Evolutionary conservation across 2,888 invertebrate genomes (phyloP).

Genomic region (Ornithoptera alexandrae): DNA sequence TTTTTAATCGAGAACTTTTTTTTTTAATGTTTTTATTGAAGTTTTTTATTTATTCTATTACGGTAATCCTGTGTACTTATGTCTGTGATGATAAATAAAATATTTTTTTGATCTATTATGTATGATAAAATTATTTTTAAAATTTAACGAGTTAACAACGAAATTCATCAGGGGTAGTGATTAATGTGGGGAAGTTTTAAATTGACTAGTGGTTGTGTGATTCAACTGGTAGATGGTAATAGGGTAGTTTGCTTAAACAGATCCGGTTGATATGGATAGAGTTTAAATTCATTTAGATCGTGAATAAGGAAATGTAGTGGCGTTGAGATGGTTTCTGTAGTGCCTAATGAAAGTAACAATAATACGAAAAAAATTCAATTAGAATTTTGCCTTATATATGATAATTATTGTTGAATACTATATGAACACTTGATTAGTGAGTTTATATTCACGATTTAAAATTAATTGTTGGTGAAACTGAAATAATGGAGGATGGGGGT

Average conservation of each 20-base stretch:
- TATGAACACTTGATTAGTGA: background rate
- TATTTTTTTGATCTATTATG: conserved; percentile 33
- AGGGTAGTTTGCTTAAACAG: conserved; percentile 41
- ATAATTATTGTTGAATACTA: background rate
- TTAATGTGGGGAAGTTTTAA: conserved; percentile 34
- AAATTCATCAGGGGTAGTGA: conserved; percentile 26
- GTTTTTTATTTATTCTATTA: conserved; percentile 36
- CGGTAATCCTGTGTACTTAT: conserved; percentile 52
- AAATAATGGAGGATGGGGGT: too few species aligned
- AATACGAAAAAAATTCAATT: conserved; percentile 1
- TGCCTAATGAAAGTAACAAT: background rate
- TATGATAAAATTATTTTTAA: conserved; percentile 35
- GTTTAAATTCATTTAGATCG: conserved; percentile 19
- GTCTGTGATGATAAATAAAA: conserved; percentile 48
- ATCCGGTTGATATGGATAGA: conserved; percentile 2
- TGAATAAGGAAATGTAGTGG: conserved; percentile 21
- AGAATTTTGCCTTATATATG: conserved; percentile 7
- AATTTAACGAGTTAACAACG: background rate
- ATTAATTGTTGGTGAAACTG: background rate
- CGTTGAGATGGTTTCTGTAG: conserved; percentile 1
- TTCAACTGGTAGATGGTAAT: conserved; percentile 43
- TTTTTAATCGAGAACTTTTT: conserved; percentile 33
- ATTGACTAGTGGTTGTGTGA: conserved; percentile 66
- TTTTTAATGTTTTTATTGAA: conserved; percentile 45
- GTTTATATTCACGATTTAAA: background rate